These are phyloP conservation scores for Ianthella basta DNA, from an alignment of 37 sponge, comb jelly and placozoan genomes.

Conservation along the genomic window DNA sequence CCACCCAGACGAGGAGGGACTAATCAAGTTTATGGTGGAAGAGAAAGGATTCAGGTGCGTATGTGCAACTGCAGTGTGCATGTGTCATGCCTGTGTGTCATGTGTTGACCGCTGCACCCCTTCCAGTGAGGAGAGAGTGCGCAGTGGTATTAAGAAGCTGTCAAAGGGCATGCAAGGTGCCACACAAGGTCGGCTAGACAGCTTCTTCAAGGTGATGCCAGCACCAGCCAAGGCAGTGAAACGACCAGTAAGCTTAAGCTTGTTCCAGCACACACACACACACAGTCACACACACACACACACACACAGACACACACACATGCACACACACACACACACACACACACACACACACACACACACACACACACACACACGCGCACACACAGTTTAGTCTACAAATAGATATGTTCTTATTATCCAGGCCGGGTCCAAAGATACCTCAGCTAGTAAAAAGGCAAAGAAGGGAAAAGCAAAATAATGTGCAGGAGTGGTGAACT, in stretches of 20 bases:
- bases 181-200: slow-evolving; percentile 94
- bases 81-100: neutral
- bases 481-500: too few relatives aligned
- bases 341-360: neutral
- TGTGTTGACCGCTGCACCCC: neutral
- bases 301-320: neutral
- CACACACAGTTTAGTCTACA: too few relatives aligned
- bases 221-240: slow-evolving; percentile 56
- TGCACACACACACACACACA: neutral
- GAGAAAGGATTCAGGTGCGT: slow-evolving; percentile 91
- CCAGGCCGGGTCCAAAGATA: too few relatives aligned
- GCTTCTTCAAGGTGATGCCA: slow-evolving; percentile 90
- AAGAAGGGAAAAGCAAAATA: too few relatives aligned
- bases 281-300: neutral
- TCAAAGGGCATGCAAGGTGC: slow-evolving; percentile 74
- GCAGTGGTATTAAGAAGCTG: slow-evolving; percentile 86
- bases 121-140: slow-evolving; percentile 87
- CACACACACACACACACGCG: neutral
- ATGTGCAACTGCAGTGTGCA: neutral
- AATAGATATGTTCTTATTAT: too few relatives aligned
- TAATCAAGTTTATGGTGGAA: slow-evolving; percentile 86
- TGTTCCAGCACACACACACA: neutral
- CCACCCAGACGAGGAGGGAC: slow-evolving; percentile 86
- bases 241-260: slow-evolving; percentile 57
- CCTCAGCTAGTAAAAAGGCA: too few relatives aligned